Base-by-base conservation (phyloP, 1,140 invertebrate species). In the Antheraea mylitta region DNA sequence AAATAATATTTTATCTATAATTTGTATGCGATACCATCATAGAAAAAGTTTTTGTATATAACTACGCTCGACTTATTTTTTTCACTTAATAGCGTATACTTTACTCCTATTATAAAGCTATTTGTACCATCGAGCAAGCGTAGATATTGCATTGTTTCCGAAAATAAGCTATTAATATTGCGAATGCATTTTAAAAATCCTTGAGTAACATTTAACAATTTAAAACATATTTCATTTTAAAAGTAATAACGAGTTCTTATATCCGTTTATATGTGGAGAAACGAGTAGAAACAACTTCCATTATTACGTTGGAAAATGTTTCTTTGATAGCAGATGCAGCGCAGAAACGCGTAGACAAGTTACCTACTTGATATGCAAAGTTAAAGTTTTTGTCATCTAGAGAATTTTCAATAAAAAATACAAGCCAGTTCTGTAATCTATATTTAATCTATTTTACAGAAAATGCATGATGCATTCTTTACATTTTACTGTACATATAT, bases 251-350 rank as follows among this genome's bases (percentile, higher is more conserved):
- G 6, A 53, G 45, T 13, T 13, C 38, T 8, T 42, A 42, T 42
- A 8, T 53, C 16, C 6, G 11, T 53, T 53, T 53, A 53, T 16
- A 53, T 53, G 45, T 16, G 11, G 11, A 6, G 11, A 53, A n/a
- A 13, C 45, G 11, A 6, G 11, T 9, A 53, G 45, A 53, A 16
- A n/a, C 45, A 53, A 53, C 45, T 53, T 53, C 13, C 16, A 53
- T 53, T 53, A 53, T 53, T 53, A 53, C 45, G 45, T 53, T 53
- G 45, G 45, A 53, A 53, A 53, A 53, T 53, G 45, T 53, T 53
- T 53, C 45, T 53, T 53, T 53, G 45, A 48, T 48, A 48, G 45
- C 45, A 48, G 45, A 48, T 48, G 45, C 45, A 48, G 45, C 45
- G 45, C 6, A 0, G 45, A 53, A 53, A 53, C 45, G 45, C 45